Conservation (phyloP, 2,113 vertebrate genomes). For the Arenaria interpres region DNA sequence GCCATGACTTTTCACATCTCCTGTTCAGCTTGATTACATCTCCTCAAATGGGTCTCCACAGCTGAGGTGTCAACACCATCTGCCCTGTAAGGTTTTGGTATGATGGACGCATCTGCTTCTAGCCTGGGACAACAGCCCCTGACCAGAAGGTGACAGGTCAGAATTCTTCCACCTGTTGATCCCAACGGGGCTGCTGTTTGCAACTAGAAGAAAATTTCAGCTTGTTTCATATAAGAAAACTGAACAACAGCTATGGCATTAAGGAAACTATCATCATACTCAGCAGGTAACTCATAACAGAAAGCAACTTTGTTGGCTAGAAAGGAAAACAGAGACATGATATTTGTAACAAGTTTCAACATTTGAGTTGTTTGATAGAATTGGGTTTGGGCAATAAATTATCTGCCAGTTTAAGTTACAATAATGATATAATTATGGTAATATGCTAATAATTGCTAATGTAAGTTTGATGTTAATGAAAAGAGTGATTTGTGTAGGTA, state of each 20-base stretch:
- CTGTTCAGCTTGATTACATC: background rate
- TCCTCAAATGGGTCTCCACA: background rate
- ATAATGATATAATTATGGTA: conserved; percentile 42
- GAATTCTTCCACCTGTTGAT: background rate
- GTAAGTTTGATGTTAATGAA: conserved; percentile 30
- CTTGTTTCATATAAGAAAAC: background rate
- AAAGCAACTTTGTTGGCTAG: background rate
- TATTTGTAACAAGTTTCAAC: background rate
- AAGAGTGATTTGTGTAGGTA: conserved; percentile 60
- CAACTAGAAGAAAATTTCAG: background rate
- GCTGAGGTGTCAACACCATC: background rate
- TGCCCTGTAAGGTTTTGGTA: background rate
- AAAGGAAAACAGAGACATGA: background rate
- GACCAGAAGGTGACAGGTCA: background rate
- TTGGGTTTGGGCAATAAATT: background rate
- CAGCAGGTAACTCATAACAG: background rate
- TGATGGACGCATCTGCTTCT: background rate
- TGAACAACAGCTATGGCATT: background rate
- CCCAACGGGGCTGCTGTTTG: background rate
- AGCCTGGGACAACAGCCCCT: background rate
- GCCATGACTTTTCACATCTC: background rate
- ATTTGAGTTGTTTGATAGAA: background rate
- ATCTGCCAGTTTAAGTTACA: conserved; percentile 25
- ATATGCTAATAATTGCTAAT: conserved; percentile 49
- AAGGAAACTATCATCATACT: background rate